Percentiles rank a stretch among this genome's conserved stretches.
phyloP scores from a whole-genome alignment of 1,140 invertebrate species.

The Hylaeus volcanicus region DNA sequence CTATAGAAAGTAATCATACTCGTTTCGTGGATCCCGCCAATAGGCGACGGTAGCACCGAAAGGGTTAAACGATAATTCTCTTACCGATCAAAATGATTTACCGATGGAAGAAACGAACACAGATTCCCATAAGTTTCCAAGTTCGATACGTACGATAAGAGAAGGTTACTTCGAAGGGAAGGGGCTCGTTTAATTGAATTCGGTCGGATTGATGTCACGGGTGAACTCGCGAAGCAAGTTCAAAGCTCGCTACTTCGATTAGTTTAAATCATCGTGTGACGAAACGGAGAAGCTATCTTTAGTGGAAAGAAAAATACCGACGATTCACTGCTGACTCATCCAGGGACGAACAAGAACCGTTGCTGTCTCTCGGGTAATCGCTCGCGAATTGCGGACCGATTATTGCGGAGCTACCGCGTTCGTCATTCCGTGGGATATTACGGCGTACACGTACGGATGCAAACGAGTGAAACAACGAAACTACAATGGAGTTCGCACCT shows the following conservation, averaged over 20 bases:
- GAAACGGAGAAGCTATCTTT: constrained; percentile 56
- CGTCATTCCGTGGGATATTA: background rate
- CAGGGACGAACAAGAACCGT: constrained; percentile 43
- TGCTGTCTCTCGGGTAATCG: constrained; percentile 32
- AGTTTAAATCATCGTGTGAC: constrained; percentile 40
- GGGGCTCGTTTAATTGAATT: background rate
- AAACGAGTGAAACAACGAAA: background rate
- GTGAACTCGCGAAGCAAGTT: background rate
- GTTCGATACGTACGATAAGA: background rate
- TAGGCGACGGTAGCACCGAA: no score
- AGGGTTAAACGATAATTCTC: no score
- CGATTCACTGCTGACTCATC: constrained; percentile 57
- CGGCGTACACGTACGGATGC: background rate
- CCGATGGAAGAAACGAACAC: no score
- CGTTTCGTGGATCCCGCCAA: no score
- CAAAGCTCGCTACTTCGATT: constrained; percentile 38
- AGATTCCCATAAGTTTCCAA: no score
- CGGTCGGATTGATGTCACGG: background rate
- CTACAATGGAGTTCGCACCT: background rate
- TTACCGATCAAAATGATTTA: no score
- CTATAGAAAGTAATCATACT: no score
- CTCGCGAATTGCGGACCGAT: constrained; percentile 3
- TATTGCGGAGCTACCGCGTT: background rate
- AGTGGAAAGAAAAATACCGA: constrained; percentile 44
- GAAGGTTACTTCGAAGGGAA: no score